phyloP scores from a whole-genome alignment of 2,113 vertebrate genomes.

The Pluvianellus socialis region DNA sequence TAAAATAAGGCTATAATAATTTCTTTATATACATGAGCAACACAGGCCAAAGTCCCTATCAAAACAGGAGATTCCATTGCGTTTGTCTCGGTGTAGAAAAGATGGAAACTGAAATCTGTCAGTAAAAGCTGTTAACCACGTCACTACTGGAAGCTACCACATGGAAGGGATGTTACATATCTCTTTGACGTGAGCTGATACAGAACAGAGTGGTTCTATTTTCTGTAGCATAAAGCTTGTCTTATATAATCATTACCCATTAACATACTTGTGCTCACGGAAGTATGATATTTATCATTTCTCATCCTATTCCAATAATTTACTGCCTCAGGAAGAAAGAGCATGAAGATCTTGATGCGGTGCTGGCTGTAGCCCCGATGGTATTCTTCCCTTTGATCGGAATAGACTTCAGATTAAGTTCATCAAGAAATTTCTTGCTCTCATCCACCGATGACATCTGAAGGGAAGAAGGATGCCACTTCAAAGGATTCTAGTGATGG shows the following conservation, averaged over 20 bases:
- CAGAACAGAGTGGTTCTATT: neutral
- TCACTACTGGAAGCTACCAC: neutral
- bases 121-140: neutral
- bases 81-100: neutral
- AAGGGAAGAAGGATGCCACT: neutral
- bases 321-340: neutral
- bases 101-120: neutral
- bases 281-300: neutral
- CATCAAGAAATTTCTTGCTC: neutral
- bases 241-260: neutral
- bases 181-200: neutral
- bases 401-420: neutral
- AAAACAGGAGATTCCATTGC: neutral
- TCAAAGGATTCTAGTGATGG: neutral
- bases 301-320: neutral
- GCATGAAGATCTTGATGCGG: neutral
- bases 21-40: neutral
- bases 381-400: neutral
- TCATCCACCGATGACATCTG: neutral
- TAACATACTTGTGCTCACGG: neutral
- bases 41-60: neutral
- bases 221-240: neutral
- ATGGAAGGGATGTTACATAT: neutral
- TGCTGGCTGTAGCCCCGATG: neutral
- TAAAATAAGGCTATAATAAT: neutral